phyloP scores from a whole-genome alignment of 1,140 invertebrate genomes.

The Sogatella furcifera region DNA sequence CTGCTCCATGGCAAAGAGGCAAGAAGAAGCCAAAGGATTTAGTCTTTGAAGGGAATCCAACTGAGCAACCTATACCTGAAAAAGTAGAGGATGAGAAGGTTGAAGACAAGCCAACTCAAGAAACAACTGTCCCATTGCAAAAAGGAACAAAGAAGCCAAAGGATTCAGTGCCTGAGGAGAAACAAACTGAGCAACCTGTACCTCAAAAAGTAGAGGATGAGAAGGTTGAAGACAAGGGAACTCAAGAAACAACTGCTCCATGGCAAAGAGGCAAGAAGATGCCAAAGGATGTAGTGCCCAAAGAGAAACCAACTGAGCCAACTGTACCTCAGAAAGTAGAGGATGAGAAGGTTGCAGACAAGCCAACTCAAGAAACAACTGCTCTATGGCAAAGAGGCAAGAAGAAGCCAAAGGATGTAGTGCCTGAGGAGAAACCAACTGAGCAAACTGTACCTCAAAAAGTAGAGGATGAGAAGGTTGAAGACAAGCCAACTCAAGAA shows the following conservation, averaged over 20 bases:
- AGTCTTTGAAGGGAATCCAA: constrained; percentile 16
- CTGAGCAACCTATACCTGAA: constrained; percentile 15
- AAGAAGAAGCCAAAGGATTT: constrained; percentile 10
- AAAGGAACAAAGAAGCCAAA: too few relatives aligned
- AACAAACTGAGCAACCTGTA: not conserved
- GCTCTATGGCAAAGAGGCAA: not conserved
- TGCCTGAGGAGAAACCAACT: not conserved
- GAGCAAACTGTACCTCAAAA: constrained; percentile 15
- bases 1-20: constrained; percentile 6
- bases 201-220: too few relatives aligned
- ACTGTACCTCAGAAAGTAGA: not conserved
- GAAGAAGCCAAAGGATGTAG: not conserved
- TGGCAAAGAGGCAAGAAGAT: not conserved
- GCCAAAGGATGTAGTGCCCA: too few relatives aligned
- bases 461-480: constrained; percentile 19
- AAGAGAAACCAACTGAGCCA: too few relatives aligned
- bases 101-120: constrained; percentile 10
- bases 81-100: constrained; percentile 17
- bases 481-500: constrained; percentile 23
- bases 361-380: constrained; percentile 12
- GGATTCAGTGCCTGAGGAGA: not conserved
- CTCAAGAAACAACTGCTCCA: constrained; percentile 10
- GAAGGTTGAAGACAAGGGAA: constrained; percentile 7
- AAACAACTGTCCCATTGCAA: constrained; percentile 16
- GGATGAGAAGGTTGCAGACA: too few relatives aligned